Conservation (phyloP, 2,113 vertebrate genomes). For the Bombycilla garrulus region DNA sequence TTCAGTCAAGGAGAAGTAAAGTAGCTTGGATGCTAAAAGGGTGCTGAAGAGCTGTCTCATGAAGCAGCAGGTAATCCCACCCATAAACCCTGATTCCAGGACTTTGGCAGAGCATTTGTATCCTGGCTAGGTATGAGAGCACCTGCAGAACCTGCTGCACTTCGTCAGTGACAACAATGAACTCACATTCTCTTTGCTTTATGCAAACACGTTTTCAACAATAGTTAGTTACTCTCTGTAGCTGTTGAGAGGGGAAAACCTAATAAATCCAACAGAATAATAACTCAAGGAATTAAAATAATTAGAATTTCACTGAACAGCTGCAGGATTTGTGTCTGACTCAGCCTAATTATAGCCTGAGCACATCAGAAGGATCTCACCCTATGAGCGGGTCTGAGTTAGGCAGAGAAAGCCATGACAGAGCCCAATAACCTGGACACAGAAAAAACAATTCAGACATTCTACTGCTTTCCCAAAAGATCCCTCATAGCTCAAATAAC, state of each 20-base stretch:
- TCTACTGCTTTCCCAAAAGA: neutral
- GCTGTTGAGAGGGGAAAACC: neutral
- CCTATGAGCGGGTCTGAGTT: neutral
- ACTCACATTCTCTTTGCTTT: neutral
- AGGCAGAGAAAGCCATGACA: neutral
- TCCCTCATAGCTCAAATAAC: neutral
- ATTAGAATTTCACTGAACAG: conserved; percentile 5
- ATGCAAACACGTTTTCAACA: neutral
- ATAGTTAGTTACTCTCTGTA: neutral
- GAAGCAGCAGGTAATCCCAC: neutral
- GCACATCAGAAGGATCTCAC: neutral
- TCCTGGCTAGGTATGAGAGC: neutral
- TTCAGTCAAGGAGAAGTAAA: neutral
- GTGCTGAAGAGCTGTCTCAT: neutral
- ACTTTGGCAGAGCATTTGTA: accelerated
- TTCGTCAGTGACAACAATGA: neutral
- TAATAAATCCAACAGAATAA: neutral
- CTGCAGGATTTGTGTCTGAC: neutral
- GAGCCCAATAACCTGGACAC: neutral
- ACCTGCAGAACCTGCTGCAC: neutral
- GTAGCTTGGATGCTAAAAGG: neutral
- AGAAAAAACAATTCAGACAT: neutral
- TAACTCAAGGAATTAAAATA: conserved; percentile 21
- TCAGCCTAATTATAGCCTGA: neutral
- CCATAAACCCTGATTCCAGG: neutral